Conservation (phyloP, 2,797 vertebrate genomes). For the Sandelia bainsii region DNA sequence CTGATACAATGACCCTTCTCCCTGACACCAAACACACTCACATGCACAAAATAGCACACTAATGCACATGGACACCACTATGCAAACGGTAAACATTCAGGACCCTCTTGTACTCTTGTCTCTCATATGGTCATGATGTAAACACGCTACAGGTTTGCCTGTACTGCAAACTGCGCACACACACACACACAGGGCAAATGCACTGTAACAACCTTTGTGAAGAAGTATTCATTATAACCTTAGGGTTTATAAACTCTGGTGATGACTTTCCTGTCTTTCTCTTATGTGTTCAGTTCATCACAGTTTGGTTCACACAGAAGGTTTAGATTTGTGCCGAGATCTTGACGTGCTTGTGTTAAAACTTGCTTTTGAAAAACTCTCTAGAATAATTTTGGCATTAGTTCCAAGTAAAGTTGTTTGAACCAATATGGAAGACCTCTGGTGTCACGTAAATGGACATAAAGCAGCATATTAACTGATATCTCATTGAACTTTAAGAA, state of each 20-base stretch:
- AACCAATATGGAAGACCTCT: no score
- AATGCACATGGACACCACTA: constrained; percentile 45
- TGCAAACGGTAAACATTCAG: constrained; percentile 54
- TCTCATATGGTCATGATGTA: constrained; percentile 48
- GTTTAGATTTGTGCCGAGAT: neutral
- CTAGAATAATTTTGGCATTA: no score
- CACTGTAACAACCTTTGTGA: constrained; percentile 1
- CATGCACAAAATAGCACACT: constrained; percentile 40
- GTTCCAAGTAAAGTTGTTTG: no score
- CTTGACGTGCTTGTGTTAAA: neutral
- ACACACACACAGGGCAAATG: constrained; percentile 8
- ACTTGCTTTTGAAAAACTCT: neutral
- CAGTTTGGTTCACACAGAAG: no score
- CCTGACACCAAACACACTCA: constrained; percentile 30
- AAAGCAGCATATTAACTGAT: no score
- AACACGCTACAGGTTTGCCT: constrained; percentile 40
- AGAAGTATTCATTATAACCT: neutral
- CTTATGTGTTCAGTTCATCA: neutral
- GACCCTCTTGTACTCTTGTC: constrained; percentile 38
- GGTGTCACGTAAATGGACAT: no score
- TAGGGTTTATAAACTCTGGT: neutral
- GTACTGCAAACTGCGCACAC: neutral
- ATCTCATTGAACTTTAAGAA: no score
- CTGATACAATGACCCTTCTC: constrained; percentile 67
- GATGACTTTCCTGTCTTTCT: neutral